Evolutionary conservation across 1,140 invertebrate genomes (phyloP), one percentile per base, ranked within the genome.

Genomic region (Drosophila parvula): DNA sequence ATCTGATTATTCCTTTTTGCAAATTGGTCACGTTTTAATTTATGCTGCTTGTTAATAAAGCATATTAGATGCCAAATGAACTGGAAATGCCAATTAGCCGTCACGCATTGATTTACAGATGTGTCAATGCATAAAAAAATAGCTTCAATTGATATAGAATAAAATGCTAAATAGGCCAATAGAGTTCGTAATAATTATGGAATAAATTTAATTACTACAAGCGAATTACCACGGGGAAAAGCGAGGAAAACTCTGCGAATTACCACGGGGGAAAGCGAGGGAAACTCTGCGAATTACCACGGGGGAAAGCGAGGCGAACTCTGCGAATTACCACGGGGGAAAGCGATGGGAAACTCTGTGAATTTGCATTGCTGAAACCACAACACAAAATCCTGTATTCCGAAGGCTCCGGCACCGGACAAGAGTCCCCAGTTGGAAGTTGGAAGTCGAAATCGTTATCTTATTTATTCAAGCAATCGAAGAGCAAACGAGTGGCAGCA

Each of bases 31-130:
- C 63, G 63, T 60, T 57, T 53, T 65, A 81, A 69, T 78, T 81
- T 58, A 78, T 64, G 62, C 63, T 14, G 51, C 30, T 40, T 77
- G 81, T 84, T 84, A 77, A 84, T 84, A 79, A 84, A 79, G 40
- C 76, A 38, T 38, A 60, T 79, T 83, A 78, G 81, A 70, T 63
- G 64, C 41, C 77, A 84, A 77, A 77, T 84, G 81, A 84, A 84
- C 81, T 84, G 81, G 55, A 60, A 56, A 65, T 79, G 59, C 62
- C 77, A 79, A 84, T 84, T 84, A 84, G 69, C 59, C 30, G 30
- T 40, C 67, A 62, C 58, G 56, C 59, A 71, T 58, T 71, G 61
- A 79, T 70, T 73, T 78, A 44, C 62, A 63, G 53, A 71, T 65
- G 56, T 60, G 43, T 61, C 59, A 60, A 56, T 9, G 32, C 32